A percentile compares a stretch with the other conserved stretches of the same genome.
These are phyloP conservation scores for Hedya salicella DNA, from an alignment of 2,888 invertebrate genomes.

Conservation along the genomic window DNA sequence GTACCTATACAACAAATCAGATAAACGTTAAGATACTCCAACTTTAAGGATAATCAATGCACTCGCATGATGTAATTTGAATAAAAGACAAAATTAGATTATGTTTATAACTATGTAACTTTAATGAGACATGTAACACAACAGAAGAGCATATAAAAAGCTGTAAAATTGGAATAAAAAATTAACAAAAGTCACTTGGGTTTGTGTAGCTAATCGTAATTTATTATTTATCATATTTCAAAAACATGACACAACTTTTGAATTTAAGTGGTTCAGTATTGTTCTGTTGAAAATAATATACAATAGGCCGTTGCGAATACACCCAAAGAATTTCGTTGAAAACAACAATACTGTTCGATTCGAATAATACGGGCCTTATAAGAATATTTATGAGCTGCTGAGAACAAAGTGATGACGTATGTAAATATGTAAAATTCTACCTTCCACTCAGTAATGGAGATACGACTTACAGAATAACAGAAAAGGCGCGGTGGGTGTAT, in stretches of 20 bases:
- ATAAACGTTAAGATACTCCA: no score
- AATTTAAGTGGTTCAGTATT: neutral
- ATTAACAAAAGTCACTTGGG: neutral
- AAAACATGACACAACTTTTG: neutral
- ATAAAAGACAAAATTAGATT: no score
- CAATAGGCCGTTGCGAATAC: slow-evolving; percentile 1
- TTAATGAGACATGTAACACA: no score
- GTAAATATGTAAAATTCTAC: slow-evolving; percentile 25
- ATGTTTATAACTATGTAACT: no score
- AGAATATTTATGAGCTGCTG: slow-evolving; percentile 35
- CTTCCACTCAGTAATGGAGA: slow-evolving; percentile 8
- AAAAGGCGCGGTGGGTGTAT: neutral
- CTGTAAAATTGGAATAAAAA: no score
- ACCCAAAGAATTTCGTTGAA: slow-evolving; percentile 15
- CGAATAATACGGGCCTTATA: slow-evolving; percentile 27
- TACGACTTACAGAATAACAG: slow-evolving; percentile 7
- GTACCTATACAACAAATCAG: no score
- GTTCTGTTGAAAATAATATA: slow-evolving; percentile 1
- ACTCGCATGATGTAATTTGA: no score
- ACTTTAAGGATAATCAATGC: no score
- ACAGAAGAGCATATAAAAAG: no score
- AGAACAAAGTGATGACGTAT: slow-evolving; percentile 25
- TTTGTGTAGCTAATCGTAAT: neutral
- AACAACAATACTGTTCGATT: slow-evolving; percentile 19
- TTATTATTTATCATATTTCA: neutral